Evolutionary conservation across 2,113 vertebrate species (phyloP).

Genomic region (Colistium nudipinnis): DNA sequence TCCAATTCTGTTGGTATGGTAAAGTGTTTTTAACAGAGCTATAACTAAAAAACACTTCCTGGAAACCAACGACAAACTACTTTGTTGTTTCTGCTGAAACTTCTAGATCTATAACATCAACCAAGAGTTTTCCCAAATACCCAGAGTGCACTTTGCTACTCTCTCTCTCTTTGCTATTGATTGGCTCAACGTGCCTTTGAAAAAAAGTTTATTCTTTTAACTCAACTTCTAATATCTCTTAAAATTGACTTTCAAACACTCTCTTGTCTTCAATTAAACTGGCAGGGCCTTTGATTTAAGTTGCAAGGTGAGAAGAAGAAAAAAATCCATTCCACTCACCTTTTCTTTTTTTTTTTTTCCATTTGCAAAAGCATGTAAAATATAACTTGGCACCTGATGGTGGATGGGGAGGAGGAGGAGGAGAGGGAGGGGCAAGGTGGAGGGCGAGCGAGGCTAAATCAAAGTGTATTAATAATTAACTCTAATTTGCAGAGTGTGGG

Average conservation of each 20-base stretch:
- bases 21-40: no score
- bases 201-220: constrained; percentile 56
- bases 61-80: not conserved
- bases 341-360: constrained; percentile 83
- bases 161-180: not conserved
- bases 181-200: not conserved
- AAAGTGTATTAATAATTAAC: constrained; percentile 85
- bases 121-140: not conserved
- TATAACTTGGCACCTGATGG: constrained; percentile 76
- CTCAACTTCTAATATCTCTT: constrained; percentile 63
- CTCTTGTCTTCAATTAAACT: constrained; percentile 72
- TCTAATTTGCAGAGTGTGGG: constrained; percentile 81
- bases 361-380: constrained; percentile 77
- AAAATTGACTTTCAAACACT: constrained; percentile 69
- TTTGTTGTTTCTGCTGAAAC: no score
- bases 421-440: not conserved
- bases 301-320: constrained; percentile 57
- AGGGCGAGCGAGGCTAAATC: constrained; percentile 74
- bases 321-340: constrained; percentile 76
- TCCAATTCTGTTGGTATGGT: no score
- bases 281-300: constrained; percentile 75
- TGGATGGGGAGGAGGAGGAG: not conserved
- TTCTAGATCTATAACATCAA: not conserved
- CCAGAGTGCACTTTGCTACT: not conserved
- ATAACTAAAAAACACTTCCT: no score